Base-by-base conservation (phyloP, 2,113 vertebrate species). In the Corythornis madagascariensis region DNA sequence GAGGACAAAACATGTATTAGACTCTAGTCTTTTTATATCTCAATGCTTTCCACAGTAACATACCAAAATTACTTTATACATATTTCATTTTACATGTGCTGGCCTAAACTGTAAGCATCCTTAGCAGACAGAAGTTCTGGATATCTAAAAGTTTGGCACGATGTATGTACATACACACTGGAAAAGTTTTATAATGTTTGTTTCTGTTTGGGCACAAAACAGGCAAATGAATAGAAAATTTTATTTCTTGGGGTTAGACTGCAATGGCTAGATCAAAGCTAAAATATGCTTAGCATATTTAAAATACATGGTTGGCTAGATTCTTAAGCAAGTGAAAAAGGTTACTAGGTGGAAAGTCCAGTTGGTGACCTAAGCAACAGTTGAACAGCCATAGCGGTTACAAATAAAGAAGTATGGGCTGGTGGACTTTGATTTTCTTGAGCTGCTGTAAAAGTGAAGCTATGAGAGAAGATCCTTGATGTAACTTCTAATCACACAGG, bases 181-280 rank as follows among this genome's bases (percentile, higher is more conserved):
- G 22, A 40, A 35, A 79, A 21, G 17, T 25, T 91, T 65, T 63
- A 26, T n/a, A 35, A 24, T 17, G n/a, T 61, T 90, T 82, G 21
- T 52, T 82, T 69, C n/a, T 82, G 13, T 66, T 77, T 60, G 29
- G 78, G 35, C 69, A 43, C 6, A 82, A 88, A 89, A 69, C 10
- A 52, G 9, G 3, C 55, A 89, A 89, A 82, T 31, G 26, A 52
- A 2, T 11, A 56, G 56, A 89, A 63, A 38, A 0, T 2, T 31
- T 56, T 8, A 0, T 13, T 31, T 59, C 66, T 12, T 1, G 0
- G 12, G 6, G 12, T 57, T 91, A 83, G 45, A 35, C 9, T 53
- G 40, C 25, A 22, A 29, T n/a, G 19, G 7, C 17, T 69, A 31
- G 5, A 76, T 6, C 72, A 59, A 53, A 83, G 35, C 16, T 70